A percentile compares a stretch with the other conserved stretches of the same genome.
Conservation (phyloP, 2,797 vertebrate genomes). For the Myripristis jacobus region DNA sequence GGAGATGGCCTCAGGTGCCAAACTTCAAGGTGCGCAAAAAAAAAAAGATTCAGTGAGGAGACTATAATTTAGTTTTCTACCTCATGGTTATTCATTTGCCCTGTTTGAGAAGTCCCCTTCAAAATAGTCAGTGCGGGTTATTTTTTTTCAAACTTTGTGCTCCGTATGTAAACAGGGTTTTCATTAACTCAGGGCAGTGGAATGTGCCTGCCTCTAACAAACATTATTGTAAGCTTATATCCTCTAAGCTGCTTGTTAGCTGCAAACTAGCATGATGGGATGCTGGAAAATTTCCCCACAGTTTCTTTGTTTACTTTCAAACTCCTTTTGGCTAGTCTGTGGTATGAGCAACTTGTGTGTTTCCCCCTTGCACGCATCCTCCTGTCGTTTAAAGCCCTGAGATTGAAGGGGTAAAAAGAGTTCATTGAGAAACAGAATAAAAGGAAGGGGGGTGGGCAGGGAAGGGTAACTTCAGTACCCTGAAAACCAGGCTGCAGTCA, state of each 20-base stretch:
- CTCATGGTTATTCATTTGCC: slow-evolving; percentile 1
- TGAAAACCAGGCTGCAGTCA: slow-evolving; percentile 77
- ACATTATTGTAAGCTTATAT: background rate
- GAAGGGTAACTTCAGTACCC: slow-evolving; percentile 62
- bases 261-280: slow-evolving; percentile 22
- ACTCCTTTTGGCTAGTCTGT: slow-evolving; percentile 56
- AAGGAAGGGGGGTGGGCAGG: slow-evolving; percentile 69
- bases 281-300: slow-evolving; percentile 41
- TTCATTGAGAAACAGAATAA: slow-evolving; percentile 80
- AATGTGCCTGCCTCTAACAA: background rate
- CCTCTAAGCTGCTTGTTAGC: slow-evolving; percentile 12
- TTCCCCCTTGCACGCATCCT: slow-evolving; percentile 63
- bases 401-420: slow-evolving; percentile 72
- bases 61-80: background rate
- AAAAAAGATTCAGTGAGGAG: background rate
- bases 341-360: slow-evolving; percentile 72
- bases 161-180: background rate
- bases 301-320: slow-evolving; percentile 74
- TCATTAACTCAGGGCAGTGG: slow-evolving; percentile 1
- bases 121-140: background rate
- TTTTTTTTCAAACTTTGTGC: background rate
- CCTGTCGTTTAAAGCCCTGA: slow-evolving; percentile 75
- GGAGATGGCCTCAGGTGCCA: slow-evolving; percentile 13
- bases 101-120: background rate
- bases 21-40: background rate